Percentiles rank a stretch among this genome's conserved stretches.
phyloP scores from a whole-genome alignment of 2,797 vertebrate genomes.

The Sebastes wilsoni region DNA sequence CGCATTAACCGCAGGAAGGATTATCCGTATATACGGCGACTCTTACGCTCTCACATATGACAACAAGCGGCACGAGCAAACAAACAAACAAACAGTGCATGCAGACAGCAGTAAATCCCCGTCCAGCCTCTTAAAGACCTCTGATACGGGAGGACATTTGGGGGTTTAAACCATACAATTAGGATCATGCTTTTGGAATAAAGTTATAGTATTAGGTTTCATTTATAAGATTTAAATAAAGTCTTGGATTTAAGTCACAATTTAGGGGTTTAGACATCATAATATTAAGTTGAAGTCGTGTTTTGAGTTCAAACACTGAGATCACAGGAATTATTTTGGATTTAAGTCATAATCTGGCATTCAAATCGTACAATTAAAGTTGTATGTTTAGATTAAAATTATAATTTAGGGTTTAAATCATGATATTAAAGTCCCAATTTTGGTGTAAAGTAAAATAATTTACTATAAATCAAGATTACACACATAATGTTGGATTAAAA shows the following conservation, averaged over 20 bases:
- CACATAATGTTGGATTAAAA: no score
- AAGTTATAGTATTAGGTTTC: no score
- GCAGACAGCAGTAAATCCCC: neutral
- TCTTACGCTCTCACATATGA: constrained; percentile 54
- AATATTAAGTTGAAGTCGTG: no score
- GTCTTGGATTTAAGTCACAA: no score
- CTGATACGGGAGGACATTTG: neutral
- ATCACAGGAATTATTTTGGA: no score
- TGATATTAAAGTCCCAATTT: neutral
- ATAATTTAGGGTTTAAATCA: neutral
- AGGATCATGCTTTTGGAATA: no score
- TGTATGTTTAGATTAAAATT: neutral
- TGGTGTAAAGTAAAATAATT: no score
- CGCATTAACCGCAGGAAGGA: constrained; percentile 53
- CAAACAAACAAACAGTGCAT: constrained; percentile 48
- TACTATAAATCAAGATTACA: no score
- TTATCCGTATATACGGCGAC: constrained; percentile 35
- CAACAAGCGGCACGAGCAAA: constrained; percentile 36
- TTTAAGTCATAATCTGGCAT: neutral
- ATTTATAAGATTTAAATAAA: no score
- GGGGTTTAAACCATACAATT: neutral
- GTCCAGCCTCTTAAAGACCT: no score
- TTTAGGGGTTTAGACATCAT: no score
- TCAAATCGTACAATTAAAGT: neutral
- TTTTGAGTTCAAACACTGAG: no score